Evolutionary conservation across 2,113 vertebrate species (phyloP).

Genomic region (Ginglymostoma cirratum): DNA sequence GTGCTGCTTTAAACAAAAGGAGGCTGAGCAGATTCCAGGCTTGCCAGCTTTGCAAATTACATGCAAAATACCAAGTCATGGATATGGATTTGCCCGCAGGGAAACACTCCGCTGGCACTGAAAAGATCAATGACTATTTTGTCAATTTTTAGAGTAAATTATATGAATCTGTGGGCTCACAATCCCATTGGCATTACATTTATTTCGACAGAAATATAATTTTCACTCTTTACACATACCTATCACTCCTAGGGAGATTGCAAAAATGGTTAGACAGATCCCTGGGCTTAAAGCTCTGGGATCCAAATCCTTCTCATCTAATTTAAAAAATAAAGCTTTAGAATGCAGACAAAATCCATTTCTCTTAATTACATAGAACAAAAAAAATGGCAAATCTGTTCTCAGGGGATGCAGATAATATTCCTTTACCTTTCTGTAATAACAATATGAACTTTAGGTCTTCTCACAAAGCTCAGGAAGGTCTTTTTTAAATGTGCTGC

Average conservation of each 20-base stretch:
- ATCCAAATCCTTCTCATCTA: not conserved
- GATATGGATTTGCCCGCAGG: not conserved
- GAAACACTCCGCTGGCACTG: not conserved
- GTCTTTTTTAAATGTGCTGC: not conserved
- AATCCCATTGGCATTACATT: not conserved
- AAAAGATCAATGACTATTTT: conserved; percentile 26
- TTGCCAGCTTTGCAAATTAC: not conserved
- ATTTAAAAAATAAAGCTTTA: not conserved
- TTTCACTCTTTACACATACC: not conserved
- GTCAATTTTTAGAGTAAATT: conserved; percentile 25
- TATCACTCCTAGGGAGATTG: not conserved
- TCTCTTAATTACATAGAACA: not conserved
- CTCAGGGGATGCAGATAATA: not conserved
- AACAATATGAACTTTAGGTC: not conserved
- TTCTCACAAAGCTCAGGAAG: not conserved
- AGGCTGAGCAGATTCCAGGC: not conserved
- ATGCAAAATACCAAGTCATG: not conserved
- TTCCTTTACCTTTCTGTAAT: not conserved
- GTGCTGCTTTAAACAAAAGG: not conserved
- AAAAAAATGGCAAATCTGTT: not conserved
- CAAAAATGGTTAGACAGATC: not conserved
- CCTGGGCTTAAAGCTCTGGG: not conserved
- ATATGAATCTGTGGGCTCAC: not conserved
- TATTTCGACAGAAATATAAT: conserved; percentile 14
- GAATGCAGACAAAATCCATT: not conserved